Percentiles rank a stretch among this genome's conserved stretches.
Evolutionary conservation across 2,113 vertebrate genomes (phyloP).

Genomic region (Mungos mungo): DNA sequence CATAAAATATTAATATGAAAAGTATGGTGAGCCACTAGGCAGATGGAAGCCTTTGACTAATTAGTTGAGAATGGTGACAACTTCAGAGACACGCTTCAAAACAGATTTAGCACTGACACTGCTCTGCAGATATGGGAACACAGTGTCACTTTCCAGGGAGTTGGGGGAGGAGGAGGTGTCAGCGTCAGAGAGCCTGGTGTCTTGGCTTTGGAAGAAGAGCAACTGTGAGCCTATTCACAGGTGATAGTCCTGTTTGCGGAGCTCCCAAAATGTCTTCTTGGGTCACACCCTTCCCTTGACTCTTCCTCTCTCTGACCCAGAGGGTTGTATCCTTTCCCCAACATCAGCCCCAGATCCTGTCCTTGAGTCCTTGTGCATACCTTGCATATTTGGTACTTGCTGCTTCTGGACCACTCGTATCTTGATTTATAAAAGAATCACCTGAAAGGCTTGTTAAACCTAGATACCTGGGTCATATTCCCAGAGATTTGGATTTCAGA

Average conservation of each 20-base stretch:
- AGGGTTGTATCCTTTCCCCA: background rate
- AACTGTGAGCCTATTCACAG: background rate
- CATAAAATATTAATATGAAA: slow-evolving; percentile 66
- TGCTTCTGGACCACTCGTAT: background rate
- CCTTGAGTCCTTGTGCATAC: background rate
- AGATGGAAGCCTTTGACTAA: slow-evolving; percentile 70
- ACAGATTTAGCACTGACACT: slow-evolving; percentile 35
- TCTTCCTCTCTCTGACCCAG: background rate
- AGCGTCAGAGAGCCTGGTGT: background rate
- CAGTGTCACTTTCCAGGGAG: background rate
- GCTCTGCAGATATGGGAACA: slow-evolving; percentile 15
- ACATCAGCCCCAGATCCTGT: background rate
- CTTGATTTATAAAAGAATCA: background rate
- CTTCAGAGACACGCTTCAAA: slow-evolving; percentile 42
- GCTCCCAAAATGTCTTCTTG: background rate
- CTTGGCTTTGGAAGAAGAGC: background rate
- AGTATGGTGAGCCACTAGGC: slow-evolving; percentile 38
- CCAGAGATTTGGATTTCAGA: background rate
- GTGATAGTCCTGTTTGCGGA: background rate
- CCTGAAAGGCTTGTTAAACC: background rate
- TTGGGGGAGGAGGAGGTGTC: background rate
- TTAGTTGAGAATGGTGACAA: slow-evolving; percentile 61
- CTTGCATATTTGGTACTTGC: background rate
- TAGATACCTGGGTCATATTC: background rate
- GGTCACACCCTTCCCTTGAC: background rate